Base-by-base conservation (phyloP, 1,140 invertebrate genomes). In the Stenopsyche tienmushanensis region DNA sequence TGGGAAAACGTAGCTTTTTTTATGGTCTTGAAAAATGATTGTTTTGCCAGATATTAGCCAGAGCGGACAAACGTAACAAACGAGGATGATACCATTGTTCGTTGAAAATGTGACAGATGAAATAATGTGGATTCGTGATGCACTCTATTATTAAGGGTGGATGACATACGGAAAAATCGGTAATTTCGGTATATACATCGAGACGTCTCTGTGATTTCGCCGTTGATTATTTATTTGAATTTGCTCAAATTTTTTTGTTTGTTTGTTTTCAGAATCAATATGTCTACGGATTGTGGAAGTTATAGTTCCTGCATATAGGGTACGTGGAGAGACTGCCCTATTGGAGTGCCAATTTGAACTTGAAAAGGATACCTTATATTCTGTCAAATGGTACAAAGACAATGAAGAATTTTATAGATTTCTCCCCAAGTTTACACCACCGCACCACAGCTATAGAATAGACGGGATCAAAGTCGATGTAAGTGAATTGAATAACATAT, bases 381-480 rank as follows among this genome's bases (percentile, higher is more conserved):
- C 86, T 15, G 86, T 90, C 50, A 86, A 88, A 70, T 91, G 90
- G 90, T 91, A 91, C 79, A 90, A 90, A 75, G 89, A 90, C 73
- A 83, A 90, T 72, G 86, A 88, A 71, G 89, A 91, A 74, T 91
- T 92, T 76, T 92, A 88, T 76, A 83, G 88, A 72, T 91, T 83
- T 73, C 80, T 86, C 68, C 83, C 85, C 17, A 84, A 82, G 72
- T 79, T 76, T 20, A 74, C 75, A 41, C 83, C 81, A n/a, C 82
- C 76, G 25, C 80, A 83, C 54, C 81, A 81, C 59, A 84, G 81
- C 62, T 88, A 86, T 72, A 70, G 72, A 54, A 80, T 89, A 24
- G 83, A 86, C 26, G 88, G 88, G 2, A 82, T 89, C 44, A 81
- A 83, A 67, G 86, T 90, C 58, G 84, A 89, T 71, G 86, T 88